Evolutionary conservation across 2,797 vertebrate genomes (phyloP), one percentile per base, ranked within the genome.

Genomic region (Selene dorsalis): DNA sequence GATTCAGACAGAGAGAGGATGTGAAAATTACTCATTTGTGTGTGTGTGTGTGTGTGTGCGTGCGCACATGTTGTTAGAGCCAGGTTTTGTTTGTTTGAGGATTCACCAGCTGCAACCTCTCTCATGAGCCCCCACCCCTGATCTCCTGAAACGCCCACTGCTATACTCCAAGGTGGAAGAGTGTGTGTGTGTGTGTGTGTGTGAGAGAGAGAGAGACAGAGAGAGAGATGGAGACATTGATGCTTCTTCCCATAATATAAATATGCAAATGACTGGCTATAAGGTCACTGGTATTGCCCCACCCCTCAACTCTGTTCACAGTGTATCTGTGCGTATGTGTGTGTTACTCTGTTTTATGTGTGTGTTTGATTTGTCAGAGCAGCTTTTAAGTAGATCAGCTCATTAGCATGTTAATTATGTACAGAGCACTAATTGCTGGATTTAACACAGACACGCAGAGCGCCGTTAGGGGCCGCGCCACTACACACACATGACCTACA

Each of bases 401-500:
- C 92, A 95, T 96, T 95, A 95, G 94, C 93, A 96, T 95, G 94
- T 95, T 95, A 95, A 95, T 96, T 95, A 95, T 94, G 92, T 89
- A 88, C 94, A 89, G 88, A 91, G 85, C 91, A 84, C 91, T 95
- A 95, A 96, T 95, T 95, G 93, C 93, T 92, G 91, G 93, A 95
- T 95, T 95, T 93, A 90, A 85, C 87, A 80, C 89, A 90, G 79
- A 84, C 87, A 74, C 80, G 69, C 75, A 71, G 86, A 83, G 90
- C 71, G n/a, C 82, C 41, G 77, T 75, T 74, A 87, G 92, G 87
- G 88, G 87, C 86, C 85, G 7, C 60, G 59, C 57, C 17, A 38
- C 71, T 52, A 70, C 55, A 48, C 82, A 77, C 74, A 67, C 70
- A 68, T 18, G 13, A 38, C 10, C 71, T 64, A 65, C 56, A 78